A percentile compares a stretch with the other conserved stretches of the same genome.
Evolutionary conservation across 2,888 invertebrate species (phyloP).

Genomic region (Zonitis immaculata): DNA sequence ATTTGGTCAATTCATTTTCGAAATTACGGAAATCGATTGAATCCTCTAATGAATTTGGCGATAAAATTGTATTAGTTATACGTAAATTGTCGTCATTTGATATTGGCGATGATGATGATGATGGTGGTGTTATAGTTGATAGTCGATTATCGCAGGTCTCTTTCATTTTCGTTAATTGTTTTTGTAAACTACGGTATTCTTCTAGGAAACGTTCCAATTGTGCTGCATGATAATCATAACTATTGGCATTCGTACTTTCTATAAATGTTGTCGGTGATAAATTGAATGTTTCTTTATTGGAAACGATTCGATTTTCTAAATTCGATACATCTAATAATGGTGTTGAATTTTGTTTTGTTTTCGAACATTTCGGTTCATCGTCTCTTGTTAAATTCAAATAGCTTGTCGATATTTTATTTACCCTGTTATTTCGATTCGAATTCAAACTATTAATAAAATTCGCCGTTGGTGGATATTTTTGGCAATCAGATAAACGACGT

Average conservation of each 20-base stretch:
- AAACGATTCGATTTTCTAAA: conserved; percentile 47
- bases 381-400: conserved; percentile 63
- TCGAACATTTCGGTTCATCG: conserved; percentile 42
- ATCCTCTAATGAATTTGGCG: conserved; percentile 49
- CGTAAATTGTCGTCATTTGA: conserved; percentile 26
- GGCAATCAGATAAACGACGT: conserved; percentile 52
- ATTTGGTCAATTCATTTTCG: conserved; percentile 52
- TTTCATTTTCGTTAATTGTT: conserved; percentile 75
- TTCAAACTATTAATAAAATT: conserved; percentile 8
- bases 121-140: conserved; percentile 44
- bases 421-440: conserved; percentile 38
- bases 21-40: conserved; percentile 52
- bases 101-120: conserved; percentile 10
- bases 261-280: conserved; percentile 26
- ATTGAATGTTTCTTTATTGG: conserved; percentile 20
- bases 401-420: conserved; percentile 61
- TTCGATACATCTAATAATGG: conserved; percentile 59
- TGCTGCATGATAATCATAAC: conserved; percentile 73
- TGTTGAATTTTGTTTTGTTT: conserved; percentile 49
- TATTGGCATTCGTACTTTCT: conserved; percentile 47
- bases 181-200: conserved; percentile 71
- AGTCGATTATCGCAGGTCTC: conserved; percentile 65
- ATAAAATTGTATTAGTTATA: conserved; percentile 41
- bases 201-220: conserved; percentile 75
- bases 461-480: conserved; percentile 31